These are phyloP conservation scores for Tapirus terrestris DNA, from an alignment of 2,113 vertebrate genomes.

Conservation along the genomic window DNA sequence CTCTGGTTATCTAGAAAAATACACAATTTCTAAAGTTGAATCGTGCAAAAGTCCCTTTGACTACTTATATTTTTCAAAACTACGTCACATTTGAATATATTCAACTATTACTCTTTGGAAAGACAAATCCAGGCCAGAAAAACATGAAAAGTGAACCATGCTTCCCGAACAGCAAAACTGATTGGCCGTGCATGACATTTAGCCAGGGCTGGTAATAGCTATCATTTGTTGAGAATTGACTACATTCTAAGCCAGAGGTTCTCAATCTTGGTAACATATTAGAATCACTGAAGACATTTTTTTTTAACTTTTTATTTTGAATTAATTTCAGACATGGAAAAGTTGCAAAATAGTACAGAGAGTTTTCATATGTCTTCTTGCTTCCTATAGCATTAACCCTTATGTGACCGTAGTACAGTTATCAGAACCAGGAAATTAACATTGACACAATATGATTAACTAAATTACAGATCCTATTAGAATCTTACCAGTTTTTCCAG, in stretches of 20 bases:
- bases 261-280: neutral
- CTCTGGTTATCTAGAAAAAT: neutral
- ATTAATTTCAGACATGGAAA: neutral
- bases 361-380: neutral
- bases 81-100: slow-evolving; percentile 9
- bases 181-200: neutral
- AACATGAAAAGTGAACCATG: neutral
- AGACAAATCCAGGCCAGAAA: slow-evolving; percentile 27
- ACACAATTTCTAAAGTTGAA: neutral
- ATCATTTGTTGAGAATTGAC: neutral
- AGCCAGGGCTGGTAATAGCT: neutral
- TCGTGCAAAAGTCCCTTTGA: neutral
- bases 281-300: neutral
- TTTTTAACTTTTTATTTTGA: slow-evolving; percentile 24
- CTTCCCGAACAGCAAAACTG: neutral
- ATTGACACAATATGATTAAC: neutral
- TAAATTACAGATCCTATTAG: neutral
- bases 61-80: neutral
- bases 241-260: neutral
- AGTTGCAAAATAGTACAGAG: neutral
- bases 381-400: neutral
- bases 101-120: neutral
- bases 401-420: neutral
- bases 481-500: neutral
- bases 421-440: neutral